Percentiles rank a stretch among this genome's conserved stretches.
These are phyloP conservation scores for Drosophila colorata DNA, from an alignment of 2,888 invertebrate species.

Conservation along the genomic window DNA sequence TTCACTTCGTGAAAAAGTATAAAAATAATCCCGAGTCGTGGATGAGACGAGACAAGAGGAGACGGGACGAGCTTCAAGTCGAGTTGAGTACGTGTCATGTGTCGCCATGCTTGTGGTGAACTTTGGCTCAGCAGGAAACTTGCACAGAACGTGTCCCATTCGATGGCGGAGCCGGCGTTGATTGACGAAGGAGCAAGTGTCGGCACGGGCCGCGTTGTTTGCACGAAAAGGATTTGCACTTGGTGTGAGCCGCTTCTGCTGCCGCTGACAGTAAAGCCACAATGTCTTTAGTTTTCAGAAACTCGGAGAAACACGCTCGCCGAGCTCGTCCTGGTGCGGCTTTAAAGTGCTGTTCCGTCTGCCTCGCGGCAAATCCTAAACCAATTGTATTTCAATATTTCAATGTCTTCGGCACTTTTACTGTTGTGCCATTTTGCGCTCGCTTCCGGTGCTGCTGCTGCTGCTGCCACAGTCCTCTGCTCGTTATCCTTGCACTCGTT, in stretches of 20 bases:
- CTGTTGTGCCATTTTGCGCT: slow-evolving; percentile 68
- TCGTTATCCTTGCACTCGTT: slow-evolving; percentile 77
- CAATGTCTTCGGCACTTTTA: slow-evolving; percentile 66
- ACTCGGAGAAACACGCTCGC: too few relatives aligned
- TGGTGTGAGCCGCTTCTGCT: slow-evolving; percentile 47
- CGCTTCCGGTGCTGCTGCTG: slow-evolving; percentile 24
- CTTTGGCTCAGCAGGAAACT: slow-evolving; percentile 71
- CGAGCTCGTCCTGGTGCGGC: slow-evolving; percentile 14
- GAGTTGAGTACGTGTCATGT: slow-evolving; percentile 75
- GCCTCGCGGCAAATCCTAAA: slow-evolving; percentile 41
- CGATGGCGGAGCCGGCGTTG: slow-evolving; percentile 62
- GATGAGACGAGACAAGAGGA: not conserved
- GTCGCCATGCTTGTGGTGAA: slow-evolving; percentile 75
- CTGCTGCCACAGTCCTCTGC: slow-evolving; percentile 14
- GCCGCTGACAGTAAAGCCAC: slow-evolving; percentile 67
- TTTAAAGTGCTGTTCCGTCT: slow-evolving; percentile 36
- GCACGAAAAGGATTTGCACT: slow-evolving; percentile 71
- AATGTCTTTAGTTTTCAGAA: slow-evolving; percentile 51
- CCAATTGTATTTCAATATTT: slow-evolving; percentile 81
- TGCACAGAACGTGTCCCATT: slow-evolving; percentile 73
- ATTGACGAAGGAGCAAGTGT: slow-evolving; percentile 65
- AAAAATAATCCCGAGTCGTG: slow-evolving; percentile 61
- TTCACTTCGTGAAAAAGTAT: too few relatives aligned
- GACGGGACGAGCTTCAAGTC: slow-evolving; percentile 42
- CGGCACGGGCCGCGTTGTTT: slow-evolving; percentile 42